Evolutionary conservation across 2,113 vertebrate genomes (phyloP).

Genomic region (Heterotilapia buettikoferi): DNA sequence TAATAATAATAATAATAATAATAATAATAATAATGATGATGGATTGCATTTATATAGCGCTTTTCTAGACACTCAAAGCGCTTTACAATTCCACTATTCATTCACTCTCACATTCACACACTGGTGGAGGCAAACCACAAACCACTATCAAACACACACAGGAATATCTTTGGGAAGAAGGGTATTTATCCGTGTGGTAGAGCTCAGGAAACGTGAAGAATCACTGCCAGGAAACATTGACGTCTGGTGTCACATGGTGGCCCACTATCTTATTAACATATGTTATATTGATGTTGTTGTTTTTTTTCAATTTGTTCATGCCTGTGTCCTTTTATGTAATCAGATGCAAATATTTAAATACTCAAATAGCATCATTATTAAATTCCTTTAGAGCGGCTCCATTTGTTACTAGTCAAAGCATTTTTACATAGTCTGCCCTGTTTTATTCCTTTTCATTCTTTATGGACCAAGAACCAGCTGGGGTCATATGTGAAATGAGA

Average conservation of each 20-base stretch:
- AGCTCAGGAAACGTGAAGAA: background rate
- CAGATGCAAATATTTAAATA: background rate
- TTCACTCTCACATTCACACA: background rate
- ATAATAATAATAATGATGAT: accelerated
- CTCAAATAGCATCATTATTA: accelerated
- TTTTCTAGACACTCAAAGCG: background rate
- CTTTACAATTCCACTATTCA: background rate
- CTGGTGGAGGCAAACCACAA: background rate
- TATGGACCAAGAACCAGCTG: background rate
- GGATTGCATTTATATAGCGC: background rate
- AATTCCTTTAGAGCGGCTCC: background rate
- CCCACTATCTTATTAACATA: background rate
- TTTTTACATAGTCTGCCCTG: accelerated
- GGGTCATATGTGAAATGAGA: background rate
- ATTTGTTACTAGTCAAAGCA: background rate
- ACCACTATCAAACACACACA: background rate
- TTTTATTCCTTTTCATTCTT: background rate
- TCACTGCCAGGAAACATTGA: background rate
- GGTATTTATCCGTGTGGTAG: background rate
- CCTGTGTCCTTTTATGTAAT: background rate
- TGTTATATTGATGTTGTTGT: background rate
- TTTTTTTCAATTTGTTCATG: accelerated
- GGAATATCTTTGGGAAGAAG: background rate
- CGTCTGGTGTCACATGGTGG: background rate
- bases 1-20: background rate